Percentiles rank a stretch among this genome's conserved stretches.
These are phyloP conservation scores for Pyrocephalus nanus DNA, from an alignment of 2,797 vertebrate species.

Conservation along the genomic window DNA sequence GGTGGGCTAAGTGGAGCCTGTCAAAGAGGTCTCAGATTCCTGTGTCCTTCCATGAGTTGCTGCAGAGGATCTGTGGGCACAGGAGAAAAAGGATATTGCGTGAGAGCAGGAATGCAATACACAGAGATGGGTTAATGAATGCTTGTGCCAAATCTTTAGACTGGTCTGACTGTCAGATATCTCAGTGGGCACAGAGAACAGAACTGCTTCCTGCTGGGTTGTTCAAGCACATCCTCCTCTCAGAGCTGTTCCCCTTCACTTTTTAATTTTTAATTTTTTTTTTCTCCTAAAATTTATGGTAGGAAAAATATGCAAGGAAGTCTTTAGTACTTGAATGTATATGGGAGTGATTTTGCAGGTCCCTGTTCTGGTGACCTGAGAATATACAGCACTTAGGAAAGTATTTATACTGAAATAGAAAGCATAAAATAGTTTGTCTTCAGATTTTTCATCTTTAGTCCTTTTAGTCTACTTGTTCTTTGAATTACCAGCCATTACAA, in stretches of 20 bases:
- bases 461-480: neutral
- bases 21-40: neutral
- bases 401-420: neutral
- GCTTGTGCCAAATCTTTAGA: neutral
- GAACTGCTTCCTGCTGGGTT: neutral
- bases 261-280: neutral
- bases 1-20: neutral
- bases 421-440: neutral
- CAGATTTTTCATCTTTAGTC: neutral
- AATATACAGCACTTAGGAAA: neutral
- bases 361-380: neutral
- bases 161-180: neutral
- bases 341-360: neutral
- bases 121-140: neutral
- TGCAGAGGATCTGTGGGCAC: neutral
- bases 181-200: neutral
- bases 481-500: neutral
- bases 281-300: neutral
- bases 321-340: neutral
- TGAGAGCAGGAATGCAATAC: neutral
- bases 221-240: neutral
- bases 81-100: neutral
- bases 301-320: neutral
- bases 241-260: neutral
- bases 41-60: neutral